Base-by-base conservation (phyloP, 2,888 invertebrate species). In the Cheilosia vernalis region DNA sequence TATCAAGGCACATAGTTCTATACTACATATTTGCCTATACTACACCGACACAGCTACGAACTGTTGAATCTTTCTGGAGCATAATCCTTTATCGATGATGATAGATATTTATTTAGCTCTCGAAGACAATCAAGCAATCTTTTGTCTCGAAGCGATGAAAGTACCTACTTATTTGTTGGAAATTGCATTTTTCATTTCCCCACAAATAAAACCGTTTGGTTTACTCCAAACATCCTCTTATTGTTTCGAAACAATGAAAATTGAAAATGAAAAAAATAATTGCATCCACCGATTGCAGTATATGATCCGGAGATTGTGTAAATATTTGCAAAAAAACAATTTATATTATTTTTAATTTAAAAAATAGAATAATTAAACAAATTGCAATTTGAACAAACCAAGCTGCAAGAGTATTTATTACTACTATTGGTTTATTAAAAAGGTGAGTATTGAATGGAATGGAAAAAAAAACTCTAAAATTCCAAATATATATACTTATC, bases 101-200 rank as follows among this genome's bases (percentile, higher is more conserved):
- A 37, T 37, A 61, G 53, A 53, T 63, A 55, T 55, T 53, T 73
- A n/a, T 63, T 63, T 60, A 10, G n/a, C 49, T 40, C 30, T 67
- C 10, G 21, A 30, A 19, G 17, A 63, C 49, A n/a, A 49, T 49
- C 24, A 27, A 60, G 21, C 7, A 37, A 21, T 30, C n/a, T 30
- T 1, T 67, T n/a, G 24, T 27, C 17, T 67, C 44, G 17, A 17
- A 17, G 37, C 24, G 19, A 10, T 17, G 21, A 37, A 58, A 56
- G n/a, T 27, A 19, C 24, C 51, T 49, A 33, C 24, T 60, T 49
- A 33, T 19, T 17, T 17, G 19, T 13, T 37, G 4, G 6, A 69
- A 69, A 33, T 44, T 47, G 40, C 19, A 66, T 53, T 40, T 66
- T 51, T 15, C 51, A 37, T 30, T 19, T 61, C 30, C 30, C 15